phyloP scores from a whole-genome alignment of 1,140 invertebrate species.

The Pomphorhynchus laevis region DNA sequence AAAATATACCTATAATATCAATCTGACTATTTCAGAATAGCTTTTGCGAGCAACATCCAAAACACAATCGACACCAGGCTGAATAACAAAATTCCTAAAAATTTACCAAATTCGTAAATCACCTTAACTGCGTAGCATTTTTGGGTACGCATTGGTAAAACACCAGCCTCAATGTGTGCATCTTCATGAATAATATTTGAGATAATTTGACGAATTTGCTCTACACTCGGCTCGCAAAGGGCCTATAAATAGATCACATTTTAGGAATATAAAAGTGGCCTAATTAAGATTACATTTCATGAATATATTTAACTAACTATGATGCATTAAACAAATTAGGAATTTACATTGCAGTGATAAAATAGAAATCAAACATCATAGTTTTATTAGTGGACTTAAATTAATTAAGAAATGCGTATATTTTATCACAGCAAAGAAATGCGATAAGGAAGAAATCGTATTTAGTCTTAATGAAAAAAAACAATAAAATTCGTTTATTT shows the following conservation, averaged over 20 bases:
- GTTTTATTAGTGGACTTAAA: too few relatives aligned
- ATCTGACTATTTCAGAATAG: slow-evolving; percentile 18
- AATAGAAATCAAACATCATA: not conserved
- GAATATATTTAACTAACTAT: not conserved
- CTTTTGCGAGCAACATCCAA: slow-evolving; percentile 17
- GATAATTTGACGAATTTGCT: slow-evolving; percentile 29
- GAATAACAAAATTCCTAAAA: not conserved
- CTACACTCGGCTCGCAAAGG: slow-evolving; percentile 21
- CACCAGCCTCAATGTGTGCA: slow-evolving; percentile 31
- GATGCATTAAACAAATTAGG: not conserved
- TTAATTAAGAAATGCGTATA: too few relatives aligned
- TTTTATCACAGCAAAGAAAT: too few relatives aligned
- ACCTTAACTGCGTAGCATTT: slow-evolving; percentile 44
- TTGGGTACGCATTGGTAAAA: slow-evolving; percentile 30
- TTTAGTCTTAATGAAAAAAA: too few relatives aligned
- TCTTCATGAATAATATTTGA: slow-evolving; percentile 33
- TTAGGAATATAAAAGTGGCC: too few relatives aligned
- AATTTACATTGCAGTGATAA: not conserved
- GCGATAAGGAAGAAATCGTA: too few relatives aligned
- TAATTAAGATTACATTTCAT: not conserved
- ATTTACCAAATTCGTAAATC: slow-evolving; percentile 9
- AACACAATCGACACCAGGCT: slow-evolving; percentile 11
- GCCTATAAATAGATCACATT: slow-evolving; percentile 13
- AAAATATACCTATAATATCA: slow-evolving; percentile 31
- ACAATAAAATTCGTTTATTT: too few relatives aligned